phyloP scores from a whole-genome alignment of 2,888 invertebrate species.

The Xanthorhoe designata region DNA sequence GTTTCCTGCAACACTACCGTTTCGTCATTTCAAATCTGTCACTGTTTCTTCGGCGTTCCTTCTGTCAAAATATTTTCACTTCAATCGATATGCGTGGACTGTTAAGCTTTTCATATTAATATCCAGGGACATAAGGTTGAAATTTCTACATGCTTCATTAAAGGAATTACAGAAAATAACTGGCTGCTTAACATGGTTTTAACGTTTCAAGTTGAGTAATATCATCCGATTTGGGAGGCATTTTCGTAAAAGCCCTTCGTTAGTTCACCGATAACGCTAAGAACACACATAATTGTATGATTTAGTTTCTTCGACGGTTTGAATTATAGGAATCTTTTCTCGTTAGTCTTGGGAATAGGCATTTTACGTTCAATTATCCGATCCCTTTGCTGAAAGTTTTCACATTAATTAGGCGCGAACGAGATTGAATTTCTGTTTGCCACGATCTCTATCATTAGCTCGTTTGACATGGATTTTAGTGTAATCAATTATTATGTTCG shows the following conservation, averaged over 20 bases:
- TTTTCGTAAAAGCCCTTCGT: conserved; percentile 29
- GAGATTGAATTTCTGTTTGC: conserved; percentile 9
- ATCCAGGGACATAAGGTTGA: conserved; percentile 7
- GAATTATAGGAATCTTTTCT: conserved; percentile 28
- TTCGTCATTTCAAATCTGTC: conserved; percentile 62
- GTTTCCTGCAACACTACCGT: conserved; percentile 63
- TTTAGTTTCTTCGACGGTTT: conserved; percentile 30
- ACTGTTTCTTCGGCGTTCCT: conserved; percentile 50
- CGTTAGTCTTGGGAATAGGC: conserved; percentile 23
- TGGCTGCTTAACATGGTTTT: conserved; percentile 26
- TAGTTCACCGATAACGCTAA: conserved; percentile 16
- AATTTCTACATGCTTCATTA: conserved; percentile 13
- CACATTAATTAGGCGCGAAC: conserved; percentile 22
- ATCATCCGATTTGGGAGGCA: conserved; percentile 30
- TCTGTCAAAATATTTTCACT: conserved; percentile 48
- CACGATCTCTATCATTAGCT: conserved; percentile 6
- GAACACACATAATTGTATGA: conserved; percentile 14
- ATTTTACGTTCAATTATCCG: conserved; percentile 29
- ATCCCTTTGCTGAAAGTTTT: conserved; percentile 31
- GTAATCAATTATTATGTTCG: neutral
- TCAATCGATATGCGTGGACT: conserved; percentile 11
- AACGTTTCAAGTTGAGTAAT: conserved; percentile 28
- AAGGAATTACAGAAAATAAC: conserved; percentile 15
- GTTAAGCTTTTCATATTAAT: conserved; percentile 7
- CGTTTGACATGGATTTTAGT: neutral